Percentiles rank a stretch among this genome's conserved stretches.
Conservation (phyloP, 2,888 invertebrate species). For the Rhamphomyia laevipes region DNA sequence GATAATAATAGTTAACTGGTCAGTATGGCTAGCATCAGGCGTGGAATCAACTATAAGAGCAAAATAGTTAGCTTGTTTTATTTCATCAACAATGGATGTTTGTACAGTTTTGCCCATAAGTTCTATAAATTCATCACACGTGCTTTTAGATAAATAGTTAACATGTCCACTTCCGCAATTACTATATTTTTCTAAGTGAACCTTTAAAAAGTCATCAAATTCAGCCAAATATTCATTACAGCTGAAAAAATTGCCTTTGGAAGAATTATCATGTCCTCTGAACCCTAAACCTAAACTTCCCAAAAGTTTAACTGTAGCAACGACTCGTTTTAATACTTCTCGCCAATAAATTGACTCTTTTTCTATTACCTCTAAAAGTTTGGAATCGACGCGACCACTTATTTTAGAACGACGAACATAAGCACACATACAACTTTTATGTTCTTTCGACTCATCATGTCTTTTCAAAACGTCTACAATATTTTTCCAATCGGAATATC, state of each 20-base stretch:
- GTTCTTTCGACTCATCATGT: not conserved
- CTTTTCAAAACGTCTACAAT: not conserved
- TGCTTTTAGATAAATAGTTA: not conserved
- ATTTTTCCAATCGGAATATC: not conserved
- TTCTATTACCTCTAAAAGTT: not conserved
- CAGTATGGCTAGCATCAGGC: slow-evolving; percentile 1
- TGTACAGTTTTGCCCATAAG: not conserved
- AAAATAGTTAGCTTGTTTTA: slow-evolving; percentile 1
- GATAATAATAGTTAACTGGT: slow-evolving; percentile 3
- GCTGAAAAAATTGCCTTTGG: not conserved
- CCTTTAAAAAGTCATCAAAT: not conserved
- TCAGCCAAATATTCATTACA: not conserved
- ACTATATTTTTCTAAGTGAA: not conserved
- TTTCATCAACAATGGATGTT: not conserved
- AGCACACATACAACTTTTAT: not conserved
- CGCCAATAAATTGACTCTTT: not conserved
- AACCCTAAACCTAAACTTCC: not conserved
- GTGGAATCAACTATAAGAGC: slow-evolving; percentile 2
- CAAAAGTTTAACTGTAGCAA: not conserved
- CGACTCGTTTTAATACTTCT: not conserved
- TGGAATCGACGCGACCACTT: not conserved
- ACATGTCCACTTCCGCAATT: not conserved
- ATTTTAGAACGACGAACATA: not conserved
- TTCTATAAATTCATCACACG: not conserved
- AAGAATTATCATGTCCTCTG: not conserved